Conservation (phyloP, 2,113 vertebrate genomes). For the Leptodactylus fuscus region DNA sequence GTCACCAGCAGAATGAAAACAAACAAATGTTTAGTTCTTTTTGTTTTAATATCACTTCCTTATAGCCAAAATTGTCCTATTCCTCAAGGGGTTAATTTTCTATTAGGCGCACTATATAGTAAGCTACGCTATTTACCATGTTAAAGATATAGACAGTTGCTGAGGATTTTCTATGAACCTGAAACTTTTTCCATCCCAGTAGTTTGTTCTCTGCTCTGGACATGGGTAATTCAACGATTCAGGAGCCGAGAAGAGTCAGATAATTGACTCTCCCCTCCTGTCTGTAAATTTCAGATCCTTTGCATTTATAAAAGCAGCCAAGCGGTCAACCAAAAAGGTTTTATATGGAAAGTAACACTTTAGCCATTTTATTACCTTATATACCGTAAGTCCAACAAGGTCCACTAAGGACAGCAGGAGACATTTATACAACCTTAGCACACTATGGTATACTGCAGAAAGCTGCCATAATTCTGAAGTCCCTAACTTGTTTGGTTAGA, state of each 20-base stretch:
- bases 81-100: no score
- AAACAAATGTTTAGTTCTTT: no score
- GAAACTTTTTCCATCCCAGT: background rate
- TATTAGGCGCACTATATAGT: no score
- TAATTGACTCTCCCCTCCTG: slow-evolving; percentile 27
- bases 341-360: slow-evolving; percentile 17
- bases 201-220: slow-evolving; percentile 21
- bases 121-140: no score
- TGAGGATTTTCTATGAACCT: background rate
- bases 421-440: background rate
- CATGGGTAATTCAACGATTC: slow-evolving; percentile 35
- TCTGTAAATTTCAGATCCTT: background rate
- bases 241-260: slow-evolving; percentile 32
- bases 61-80: no score
- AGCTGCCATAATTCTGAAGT: background rate
- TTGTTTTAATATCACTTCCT: no score
- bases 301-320: slow-evolving; percentile 31
- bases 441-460: background rate
- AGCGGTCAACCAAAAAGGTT: slow-evolving; percentile 29
- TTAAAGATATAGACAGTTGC: no score
- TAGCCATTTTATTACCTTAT: slow-evolving; percentile 4
- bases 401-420: background rate
- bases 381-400: slow-evolving; percentile 11
- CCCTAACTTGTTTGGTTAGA: background rate
- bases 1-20: no score